Percentiles rank a stretch among this genome's conserved stretches.
Conservation (phyloP, 2,113 vertebrate species). For the Neogobius melanostomus region DNA sequence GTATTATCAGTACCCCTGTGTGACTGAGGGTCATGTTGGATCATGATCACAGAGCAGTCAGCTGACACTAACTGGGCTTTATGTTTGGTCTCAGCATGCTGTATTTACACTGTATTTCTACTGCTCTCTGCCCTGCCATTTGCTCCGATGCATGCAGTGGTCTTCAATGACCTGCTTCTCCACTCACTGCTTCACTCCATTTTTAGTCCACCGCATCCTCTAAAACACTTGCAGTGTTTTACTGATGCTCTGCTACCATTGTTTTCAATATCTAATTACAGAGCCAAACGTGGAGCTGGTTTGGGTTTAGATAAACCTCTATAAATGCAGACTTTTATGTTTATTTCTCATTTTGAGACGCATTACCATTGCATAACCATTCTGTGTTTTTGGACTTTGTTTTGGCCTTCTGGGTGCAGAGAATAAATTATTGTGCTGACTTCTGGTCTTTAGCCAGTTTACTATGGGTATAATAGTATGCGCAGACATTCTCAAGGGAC, state of each 20-base stretch:
- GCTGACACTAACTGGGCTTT: conserved; percentile 28
- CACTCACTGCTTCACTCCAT: conserved; percentile 48
- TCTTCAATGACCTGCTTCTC: neutral
- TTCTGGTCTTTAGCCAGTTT: too few relatives aligned
- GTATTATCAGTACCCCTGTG: conserved; percentile 54
- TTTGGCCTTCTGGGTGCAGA: too few relatives aligned
- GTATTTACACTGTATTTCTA: conserved; percentile 42
- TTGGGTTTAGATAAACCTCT: neutral
- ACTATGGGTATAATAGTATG: too few relatives aligned
- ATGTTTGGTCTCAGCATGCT: too few relatives aligned
- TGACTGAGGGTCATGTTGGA: conserved; percentile 64
- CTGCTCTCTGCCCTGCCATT: conserved; percentile 19
- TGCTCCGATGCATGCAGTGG: neutral
- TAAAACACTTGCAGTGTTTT: conserved; percentile 22
- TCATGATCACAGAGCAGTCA: conserved; percentile 28
- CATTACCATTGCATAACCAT: too few relatives aligned
- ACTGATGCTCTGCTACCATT: conserved; percentile 37
- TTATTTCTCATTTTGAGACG: too few relatives aligned
- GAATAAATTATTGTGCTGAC: too few relatives aligned
- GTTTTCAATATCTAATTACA: conserved; percentile 29
- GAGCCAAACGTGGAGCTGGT: too few relatives aligned
- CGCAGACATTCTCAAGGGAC: neutral
- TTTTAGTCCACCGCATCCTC: conserved; percentile 37
- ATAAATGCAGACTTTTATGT: neutral
- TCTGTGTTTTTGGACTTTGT: too few relatives aligned